Percentiles rank a stretch among this genome's conserved stretches.
Evolutionary conservation across 2,888 invertebrate species (phyloP).

Genomic region (Oasisia sp.): DNA sequence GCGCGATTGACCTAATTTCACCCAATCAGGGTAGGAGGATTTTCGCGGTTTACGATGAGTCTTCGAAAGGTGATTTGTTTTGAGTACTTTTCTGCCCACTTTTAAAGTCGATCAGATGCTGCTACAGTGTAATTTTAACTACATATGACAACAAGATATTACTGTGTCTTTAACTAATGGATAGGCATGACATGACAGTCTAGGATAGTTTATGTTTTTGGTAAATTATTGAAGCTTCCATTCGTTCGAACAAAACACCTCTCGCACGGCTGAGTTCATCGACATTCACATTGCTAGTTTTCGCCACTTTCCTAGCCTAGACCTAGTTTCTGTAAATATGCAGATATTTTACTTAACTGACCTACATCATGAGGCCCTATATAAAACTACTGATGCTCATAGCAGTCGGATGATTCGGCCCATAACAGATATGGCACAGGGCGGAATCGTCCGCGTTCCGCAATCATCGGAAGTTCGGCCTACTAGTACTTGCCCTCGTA

Average conservation of each 20-base stretch:
- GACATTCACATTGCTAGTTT: too few species aligned
- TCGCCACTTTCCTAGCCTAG: too few species aligned
- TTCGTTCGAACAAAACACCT: background rate
- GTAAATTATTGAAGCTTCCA: background rate
- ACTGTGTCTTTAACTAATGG: background rate
- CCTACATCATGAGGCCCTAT: too few species aligned
- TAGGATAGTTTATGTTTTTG: background rate
- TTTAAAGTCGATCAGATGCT: background rate
- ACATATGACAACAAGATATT: background rate
- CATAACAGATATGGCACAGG: too few species aligned
- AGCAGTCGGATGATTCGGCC: too few species aligned
- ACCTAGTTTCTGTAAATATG: too few species aligned
- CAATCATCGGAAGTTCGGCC: too few species aligned
- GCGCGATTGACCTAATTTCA: conserved; percentile 21
- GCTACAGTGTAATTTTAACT: background rate
- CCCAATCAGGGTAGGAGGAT: background rate
- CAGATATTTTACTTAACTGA: too few species aligned
- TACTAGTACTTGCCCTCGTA: too few species aligned
- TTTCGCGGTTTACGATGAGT: conserved; percentile 27
- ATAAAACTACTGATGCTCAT: too few species aligned
- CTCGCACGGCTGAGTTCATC: background rate
- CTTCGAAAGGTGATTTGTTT: background rate
- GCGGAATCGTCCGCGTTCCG: too few species aligned
- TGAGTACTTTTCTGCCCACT: background rate
- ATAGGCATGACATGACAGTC: background rate